phyloP scores from a whole-genome alignment of 1,140 invertebrate species.

The Neelides sp. region DNA sequence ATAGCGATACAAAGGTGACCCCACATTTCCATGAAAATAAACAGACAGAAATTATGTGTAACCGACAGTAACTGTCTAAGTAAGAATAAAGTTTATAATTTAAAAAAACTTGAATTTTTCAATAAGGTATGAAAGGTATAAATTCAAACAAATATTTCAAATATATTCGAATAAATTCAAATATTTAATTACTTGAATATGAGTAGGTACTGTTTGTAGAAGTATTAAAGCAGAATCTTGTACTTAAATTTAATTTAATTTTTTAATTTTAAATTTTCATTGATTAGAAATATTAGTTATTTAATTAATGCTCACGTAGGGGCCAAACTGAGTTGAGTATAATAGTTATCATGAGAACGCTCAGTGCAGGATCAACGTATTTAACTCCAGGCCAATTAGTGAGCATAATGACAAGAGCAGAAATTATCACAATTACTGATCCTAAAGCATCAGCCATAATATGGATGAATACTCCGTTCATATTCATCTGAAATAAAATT shows the following conservation, averaged over 20 bases:
- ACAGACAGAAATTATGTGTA: too few relatives aligned
- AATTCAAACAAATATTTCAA: slow-evolving; percentile 5
- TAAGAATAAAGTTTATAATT: slow-evolving; percentile 41
- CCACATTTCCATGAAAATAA: too few relatives aligned
- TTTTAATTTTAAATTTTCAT: too few relatives aligned
- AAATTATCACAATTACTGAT: slow-evolving; percentile 92
- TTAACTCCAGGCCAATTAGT: slow-evolving; percentile 61
- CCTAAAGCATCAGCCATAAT: slow-evolving; percentile 81
- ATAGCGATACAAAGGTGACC: too few relatives aligned
- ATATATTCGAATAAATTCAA: not conserved
- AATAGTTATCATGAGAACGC: slow-evolving; percentile 63
- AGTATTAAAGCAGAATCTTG: slow-evolving; percentile 76
- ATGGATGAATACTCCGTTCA: slow-evolving; percentile 94
- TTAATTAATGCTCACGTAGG: slow-evolving; percentile 37
- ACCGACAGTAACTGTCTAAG: too few relatives aligned
- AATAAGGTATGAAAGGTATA: slow-evolving; percentile 13
- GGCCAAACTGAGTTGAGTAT: slow-evolving; percentile 77
- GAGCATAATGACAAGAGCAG: slow-evolving; percentile 75
- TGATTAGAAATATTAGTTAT: not conserved
- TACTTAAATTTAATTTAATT: slow-evolving; percentile 34
- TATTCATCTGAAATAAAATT: slow-evolving; percentile 85
- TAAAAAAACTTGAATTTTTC: slow-evolving; percentile 37
- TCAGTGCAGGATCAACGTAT: slow-evolving; percentile 89
- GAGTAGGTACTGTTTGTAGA: slow-evolving; percentile 77
- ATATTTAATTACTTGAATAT: slow-evolving; percentile 51